Base-by-base conservation (phyloP, 2,113 vertebrate species). In the Antigone vipio region DNA sequence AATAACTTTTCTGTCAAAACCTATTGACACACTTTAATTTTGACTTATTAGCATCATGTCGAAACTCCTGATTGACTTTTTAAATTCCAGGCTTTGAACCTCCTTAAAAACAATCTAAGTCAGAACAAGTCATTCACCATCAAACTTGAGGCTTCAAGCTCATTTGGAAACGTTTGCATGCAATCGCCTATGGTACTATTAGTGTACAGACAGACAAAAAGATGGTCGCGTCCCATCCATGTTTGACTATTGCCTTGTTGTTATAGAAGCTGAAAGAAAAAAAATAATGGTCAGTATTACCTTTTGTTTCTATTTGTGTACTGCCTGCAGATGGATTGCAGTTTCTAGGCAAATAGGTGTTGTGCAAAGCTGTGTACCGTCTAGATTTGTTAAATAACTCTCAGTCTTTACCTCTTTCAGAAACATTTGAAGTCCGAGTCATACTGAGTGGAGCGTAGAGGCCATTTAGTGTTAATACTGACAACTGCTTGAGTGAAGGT, bases 1-100 rank as follows among this genome's bases (percentile, higher is more conserved):
- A 74, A 94, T 63, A 68, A 12, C 88, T 45, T 80, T 69, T 74
- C 93, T 84, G 93, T 93, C 85, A 96, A 96, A 97, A 83, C 58
- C 17, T 88, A 92, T 89, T 94, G 80, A 73, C 34, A 89, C 22
- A 34, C 73, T 40, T n/a, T 85, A 89, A 68, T 89, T 91, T 71
- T 45, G 53, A 53, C 38, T 93, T 88, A 78, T 60, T 73, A 94
- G 68, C 82, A 11, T 87, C 50, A 24, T 34, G 56, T 85, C 1
- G 2, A 87, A 94, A 85, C 68, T 75, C 68, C 18, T 72, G 52
- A 89, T 42, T 74, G 35, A 60, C n/a, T 76, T 85, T 29, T 49
- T 59, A 26, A 49, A 67, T 64, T 77, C 60, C 60, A 74, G 55
- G 69, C 52, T 85, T 85, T 91, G 58, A 93, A 58, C 64, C 35